Percentiles rank a stretch among this genome's conserved stretches.
Evolutionary conservation across 2,888 invertebrate genomes (phyloP).

Genomic region (Nephrocerus scutellatus): DNA sequence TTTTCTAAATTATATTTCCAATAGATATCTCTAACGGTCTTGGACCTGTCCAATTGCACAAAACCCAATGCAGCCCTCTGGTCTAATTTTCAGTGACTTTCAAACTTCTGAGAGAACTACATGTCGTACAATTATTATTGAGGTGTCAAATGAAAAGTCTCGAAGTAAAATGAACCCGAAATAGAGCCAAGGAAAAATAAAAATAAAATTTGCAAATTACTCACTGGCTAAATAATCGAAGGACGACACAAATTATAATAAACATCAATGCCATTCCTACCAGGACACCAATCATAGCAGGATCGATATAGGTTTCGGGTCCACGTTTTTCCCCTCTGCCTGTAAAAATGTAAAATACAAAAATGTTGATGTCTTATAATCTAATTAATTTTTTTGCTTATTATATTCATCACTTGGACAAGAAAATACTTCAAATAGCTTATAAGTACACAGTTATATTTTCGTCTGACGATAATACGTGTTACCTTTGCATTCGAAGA

Average conservation of each 20-base stretch:
- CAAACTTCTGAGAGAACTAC: neutral
- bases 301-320: conserved; percentile 67
- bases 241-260: conserved; percentile 85
- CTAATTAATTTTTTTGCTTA: conserved; percentile 2
- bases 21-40: too few species aligned
- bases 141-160: too few species aligned
- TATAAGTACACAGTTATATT: neutral
- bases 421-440: neutral
- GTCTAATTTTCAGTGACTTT: too few species aligned
- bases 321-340: conserved; percentile 55
- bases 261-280: conserved; percentile 91
- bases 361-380: neutral
- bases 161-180: neutral
- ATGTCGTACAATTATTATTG: too few species aligned
- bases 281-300: conserved; percentile 84
- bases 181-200: conserved; percentile 6
- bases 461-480: conserved; percentile 7
- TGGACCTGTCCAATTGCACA: too few species aligned
- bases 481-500: conserved; percentile 69
- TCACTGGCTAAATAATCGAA: conserved; percentile 88
- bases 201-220: conserved; percentile 35
- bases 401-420: too few species aligned
- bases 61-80: too few species aligned
- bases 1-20: too few species aligned
- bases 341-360: conserved; percentile 19